These are phyloP conservation scores for Coregonus suidteri DNA, from an alignment of 2,797 vertebrate species.

Conservation along the genomic window DNA sequence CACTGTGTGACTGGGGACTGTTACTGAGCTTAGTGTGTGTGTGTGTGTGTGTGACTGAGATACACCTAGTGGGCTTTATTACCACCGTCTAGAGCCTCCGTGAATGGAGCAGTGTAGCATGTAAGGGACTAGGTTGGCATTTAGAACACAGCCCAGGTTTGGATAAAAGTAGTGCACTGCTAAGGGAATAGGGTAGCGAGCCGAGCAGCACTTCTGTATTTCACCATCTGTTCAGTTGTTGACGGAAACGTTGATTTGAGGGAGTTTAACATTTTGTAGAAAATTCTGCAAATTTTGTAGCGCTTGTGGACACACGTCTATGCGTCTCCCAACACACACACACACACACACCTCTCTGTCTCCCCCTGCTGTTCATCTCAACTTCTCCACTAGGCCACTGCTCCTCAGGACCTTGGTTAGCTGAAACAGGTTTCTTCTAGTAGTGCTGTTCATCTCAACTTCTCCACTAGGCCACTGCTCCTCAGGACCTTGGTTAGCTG, in stretches of 20 bases:
- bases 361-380: conserved; percentile 58
- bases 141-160: too few species aligned
- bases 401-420: too few species aligned
- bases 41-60: too few species aligned
- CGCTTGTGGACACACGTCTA: background rate
- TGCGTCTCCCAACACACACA: too few species aligned
- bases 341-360: conserved; percentile 65
- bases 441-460: too few species aligned
- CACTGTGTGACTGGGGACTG: too few species aligned
- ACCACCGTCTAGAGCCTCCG: conserved; percentile 59
- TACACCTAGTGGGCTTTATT: conserved; percentile 53
- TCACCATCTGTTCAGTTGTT: background rate
- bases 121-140: too few species aligned
- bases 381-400: background rate
- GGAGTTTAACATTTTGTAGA: background rate
- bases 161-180: too few species aligned
- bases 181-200: background rate
- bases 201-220: background rate
- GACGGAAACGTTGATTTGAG: background rate
- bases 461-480: too few species aligned
- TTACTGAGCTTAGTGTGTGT: conserved; percentile 50
- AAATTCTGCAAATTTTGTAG: background rate
- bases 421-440: too few species aligned
- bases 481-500: too few species aligned
- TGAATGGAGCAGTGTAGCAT: conserved; percentile 64